Percentiles rank a stretch among this genome's conserved stretches.
These are phyloP conservation scores for Sinocyclocheilus anshuiensis DNA, from an alignment of 2,113 vertebrate genomes.

Conservation along the genomic window DNA sequence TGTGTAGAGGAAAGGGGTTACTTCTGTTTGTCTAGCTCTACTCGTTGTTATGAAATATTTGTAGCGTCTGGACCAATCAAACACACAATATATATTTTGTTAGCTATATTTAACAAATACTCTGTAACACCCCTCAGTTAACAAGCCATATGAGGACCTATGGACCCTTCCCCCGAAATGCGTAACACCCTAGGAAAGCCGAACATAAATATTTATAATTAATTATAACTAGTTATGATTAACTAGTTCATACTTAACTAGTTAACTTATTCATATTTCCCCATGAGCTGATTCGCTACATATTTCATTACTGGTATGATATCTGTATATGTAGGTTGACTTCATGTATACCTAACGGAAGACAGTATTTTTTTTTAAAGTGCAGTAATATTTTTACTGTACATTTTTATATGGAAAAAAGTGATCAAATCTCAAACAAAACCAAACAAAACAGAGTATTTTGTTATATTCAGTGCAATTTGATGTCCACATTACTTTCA, in stretches of 20 bases:
- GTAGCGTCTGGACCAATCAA: too few species aligned
- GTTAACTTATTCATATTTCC: too few species aligned
- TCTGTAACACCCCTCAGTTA: too few species aligned
- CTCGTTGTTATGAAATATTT: slow-evolving; percentile 41
- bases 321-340: slow-evolving; percentile 27
- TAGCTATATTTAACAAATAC: too few species aligned
- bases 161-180: too few species aligned
- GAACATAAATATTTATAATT: too few species aligned
- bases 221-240: too few species aligned
- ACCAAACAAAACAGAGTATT: neutral
- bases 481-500: neutral
- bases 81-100: too few species aligned
- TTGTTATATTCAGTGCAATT: neutral
- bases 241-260: too few species aligned
- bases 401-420: neutral
- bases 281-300: too few species aligned
- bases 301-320: slow-evolving; percentile 26
- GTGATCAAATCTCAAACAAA: neutral
- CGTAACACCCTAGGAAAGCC: too few species aligned
- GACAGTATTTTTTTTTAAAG: neutral
- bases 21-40: neutral
- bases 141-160: too few species aligned
- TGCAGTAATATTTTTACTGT: neutral
- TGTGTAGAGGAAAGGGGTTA: neutral
- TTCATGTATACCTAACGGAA: slow-evolving; percentile 7